These are phyloP conservation scores for Entomyzon cyanotis DNA, from an alignment of 2,113 vertebrate genomes.

Conservation along the genomic window DNA sequence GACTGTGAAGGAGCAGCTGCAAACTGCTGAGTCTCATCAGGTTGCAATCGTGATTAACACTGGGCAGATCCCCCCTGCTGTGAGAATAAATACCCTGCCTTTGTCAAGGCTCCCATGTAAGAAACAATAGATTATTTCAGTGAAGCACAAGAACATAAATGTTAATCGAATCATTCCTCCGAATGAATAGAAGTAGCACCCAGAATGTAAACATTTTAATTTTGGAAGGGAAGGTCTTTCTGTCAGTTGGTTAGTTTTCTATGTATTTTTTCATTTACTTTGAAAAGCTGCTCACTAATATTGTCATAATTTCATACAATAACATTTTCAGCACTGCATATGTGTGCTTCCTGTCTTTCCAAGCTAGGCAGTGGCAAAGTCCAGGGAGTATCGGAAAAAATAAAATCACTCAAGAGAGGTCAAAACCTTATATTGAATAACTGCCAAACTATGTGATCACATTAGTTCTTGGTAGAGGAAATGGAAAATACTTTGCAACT, in stretches of 20 bases:
- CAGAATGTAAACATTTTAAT: conserved; percentile 46
- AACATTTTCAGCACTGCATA: neutral
- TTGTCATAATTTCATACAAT: neutral
- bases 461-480: neutral
- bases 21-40: conserved; percentile 30
- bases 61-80: neutral
- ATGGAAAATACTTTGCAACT: neutral
- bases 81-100: conserved; percentile 23
- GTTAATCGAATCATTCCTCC: conserved; percentile 12
- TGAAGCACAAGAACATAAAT: conserved; percentile 4
- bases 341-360: neutral
- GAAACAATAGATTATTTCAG: conserved; percentile 43
- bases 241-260: neutral
- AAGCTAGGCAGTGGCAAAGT: neutral
- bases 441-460: conserved; percentile 14
- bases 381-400: conserved; percentile 8
- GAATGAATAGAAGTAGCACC: neutral
- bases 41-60: neutral
- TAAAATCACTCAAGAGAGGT: neutral
- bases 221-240: neutral
- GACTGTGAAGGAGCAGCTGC: conserved; percentile 66
- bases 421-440: neutral
- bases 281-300: neutral
- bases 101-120: conserved; percentile 18
- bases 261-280: neutral